Conservation (phyloP, 2,888 invertebrate species). For the Lamellibrachia columna region DNA sequence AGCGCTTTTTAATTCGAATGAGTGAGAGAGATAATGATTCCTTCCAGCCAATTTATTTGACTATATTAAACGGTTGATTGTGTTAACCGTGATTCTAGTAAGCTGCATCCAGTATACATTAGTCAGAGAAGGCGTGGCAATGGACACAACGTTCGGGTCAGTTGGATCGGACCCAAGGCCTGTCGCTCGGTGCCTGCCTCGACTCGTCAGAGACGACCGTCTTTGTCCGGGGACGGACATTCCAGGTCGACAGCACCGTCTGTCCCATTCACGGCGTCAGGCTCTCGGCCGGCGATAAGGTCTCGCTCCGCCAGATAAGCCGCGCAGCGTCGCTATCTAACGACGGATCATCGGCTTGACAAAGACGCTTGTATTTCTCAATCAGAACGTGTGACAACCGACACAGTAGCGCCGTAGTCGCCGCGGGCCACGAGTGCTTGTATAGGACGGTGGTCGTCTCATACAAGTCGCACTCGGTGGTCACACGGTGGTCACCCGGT, state of each 20-base stretch:
- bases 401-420: background rate
- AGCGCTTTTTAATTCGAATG: too few species aligned
- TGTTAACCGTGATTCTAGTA: too few species aligned
- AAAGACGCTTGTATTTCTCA: slow-evolving; percentile 8
- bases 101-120: too few species aligned
- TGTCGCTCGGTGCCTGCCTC: background rate
- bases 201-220: background rate
- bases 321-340: background rate
- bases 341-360: background rate
- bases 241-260: background rate
- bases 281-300: background rate
- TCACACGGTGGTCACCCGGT: background rate
- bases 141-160: background rate
- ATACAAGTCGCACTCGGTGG: background rate
- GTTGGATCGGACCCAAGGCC: background rate
- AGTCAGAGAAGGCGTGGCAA: too few species aligned
- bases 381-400: slow-evolving; percentile 11
- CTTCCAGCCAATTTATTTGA: too few species aligned
- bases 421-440: background rate
- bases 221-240: background rate
- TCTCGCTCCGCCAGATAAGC: background rate
- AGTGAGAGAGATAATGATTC: too few species aligned
- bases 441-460: background rate
- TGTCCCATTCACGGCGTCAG: background rate
- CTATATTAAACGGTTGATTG: too few species aligned